Conservation (phyloP, 2,797 vertebrate genomes). For the Coregonus sp. region DNA sequence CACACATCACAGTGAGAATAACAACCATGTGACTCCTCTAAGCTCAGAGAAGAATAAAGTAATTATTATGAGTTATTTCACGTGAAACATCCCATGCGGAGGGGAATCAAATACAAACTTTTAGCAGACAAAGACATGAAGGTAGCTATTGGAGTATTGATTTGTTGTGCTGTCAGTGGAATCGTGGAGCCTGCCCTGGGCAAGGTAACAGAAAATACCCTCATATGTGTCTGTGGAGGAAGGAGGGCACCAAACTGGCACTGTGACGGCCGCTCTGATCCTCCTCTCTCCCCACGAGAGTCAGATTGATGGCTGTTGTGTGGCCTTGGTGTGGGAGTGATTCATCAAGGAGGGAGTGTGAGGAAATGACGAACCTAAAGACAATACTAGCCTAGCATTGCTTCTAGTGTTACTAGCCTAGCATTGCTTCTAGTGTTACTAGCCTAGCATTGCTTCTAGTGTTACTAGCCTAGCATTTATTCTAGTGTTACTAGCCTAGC, state of each 20-base stretch:
- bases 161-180: constrained; percentile 31
- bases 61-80: constrained; percentile 6
- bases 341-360: background rate
- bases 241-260: constrained; percentile 17
- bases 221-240: background rate
- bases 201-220: constrained; percentile 25
- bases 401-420: background rate
- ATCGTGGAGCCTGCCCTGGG: constrained; percentile 19
- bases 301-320: constrained; percentile 3
- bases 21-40: background rate
- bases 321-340: background rate
- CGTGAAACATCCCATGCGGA: constrained; percentile 6
- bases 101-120: constrained; percentile 3
- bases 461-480: background rate
- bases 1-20: constrained; percentile 8
- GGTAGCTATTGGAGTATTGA: constrained; percentile 16
- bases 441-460: no score
- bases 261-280: constrained; percentile 15
- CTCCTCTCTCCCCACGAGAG: background rate
- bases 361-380: background rate
- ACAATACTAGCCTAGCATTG: background rate
- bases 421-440: no score
- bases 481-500: background rate
- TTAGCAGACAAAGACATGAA: constrained; percentile 10
- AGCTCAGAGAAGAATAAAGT: background rate